Base-by-base conservation (phyloP, 1,140 invertebrate species). In the Harpegnathos saltator region DNA sequence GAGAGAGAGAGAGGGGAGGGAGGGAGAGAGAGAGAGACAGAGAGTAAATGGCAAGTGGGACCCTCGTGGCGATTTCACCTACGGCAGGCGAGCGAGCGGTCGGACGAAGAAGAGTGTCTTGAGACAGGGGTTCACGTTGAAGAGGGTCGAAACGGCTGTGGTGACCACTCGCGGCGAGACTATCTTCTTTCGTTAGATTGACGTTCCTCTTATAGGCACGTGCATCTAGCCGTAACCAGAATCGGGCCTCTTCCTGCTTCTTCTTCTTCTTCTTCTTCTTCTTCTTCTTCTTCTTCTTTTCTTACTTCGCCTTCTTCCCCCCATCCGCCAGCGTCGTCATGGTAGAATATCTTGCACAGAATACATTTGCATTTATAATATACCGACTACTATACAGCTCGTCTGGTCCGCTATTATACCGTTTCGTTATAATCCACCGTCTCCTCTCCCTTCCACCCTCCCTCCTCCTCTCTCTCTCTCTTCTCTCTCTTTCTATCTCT, bases 361-460 rank as follows among this genome's bases (percentile, higher is more conserved):
- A 71, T 71, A 65, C 75, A 80, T 80, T 80, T 59, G 65, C 75
- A 80, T 80, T 80, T 58, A 69, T 80, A 80, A 80, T 80, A 80
- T 63, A 24, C 22, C 48, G 38, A 33, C 12, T 80, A 80, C 7
- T 69, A 63, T 24, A 71, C 38, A 44, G 22, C 14, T n/a, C 44
- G 24, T 69, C 75, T 29, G 33, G 17, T 38, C 50, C 44, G 38
- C 38, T 71, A 48, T 59, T 80, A 80, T 48, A 80, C 22, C 33
- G 65, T 80, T 71, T 71, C 52, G 14, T 80, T 48, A 33, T 80
- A 80, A 80, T 77, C 22, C 15, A 17, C 66, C 48, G 66, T 54
- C 14, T 24, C 15, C 22, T 29, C 22, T 19, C 22, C 66, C 48
- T 77, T 54, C 14, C 33, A 14, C 33, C 19, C 22, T 19, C 22